Base-by-base conservation (phyloP, 2,888 invertebrate species). In the Drosophila neonasuta region DNA sequence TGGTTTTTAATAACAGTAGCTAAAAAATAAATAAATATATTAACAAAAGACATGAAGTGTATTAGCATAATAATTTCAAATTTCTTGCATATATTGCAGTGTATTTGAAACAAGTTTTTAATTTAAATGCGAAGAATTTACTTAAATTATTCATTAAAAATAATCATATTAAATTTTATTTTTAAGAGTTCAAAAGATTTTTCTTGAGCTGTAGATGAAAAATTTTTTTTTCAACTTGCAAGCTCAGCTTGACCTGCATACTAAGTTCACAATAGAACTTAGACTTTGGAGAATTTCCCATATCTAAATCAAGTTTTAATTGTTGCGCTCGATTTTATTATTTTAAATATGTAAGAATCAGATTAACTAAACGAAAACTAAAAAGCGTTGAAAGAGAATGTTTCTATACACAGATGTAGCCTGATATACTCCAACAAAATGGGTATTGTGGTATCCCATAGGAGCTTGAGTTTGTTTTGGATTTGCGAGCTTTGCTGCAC, bases 391-490 rank as follows among this genome's bases (percentile, higher is more conserved):
- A 11, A 24, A 4, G 20, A 17, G n/a, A 29, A 1, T 39, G 0
- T 46, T 54, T 49, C n/a, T 24, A 52, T 39, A 17, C 11, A 11
- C 39, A 62, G 50, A 72, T 62, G 39, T 57, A 45, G 32, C 30
- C 41, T 15, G n/a, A 24, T 45, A 50, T 36, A 44, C 11, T 24
- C 11, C 39, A 39, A 45, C 59, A 67, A 62, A 52, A 74, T 74
- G 73, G 51, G 56, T 30, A 48, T 49, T 34, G 66, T 42, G 32
- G 13, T 30, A 29, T 60, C 50, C 46, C 48, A 60, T 17, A 63
- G 45, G 57, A 75, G 54, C 36, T 63, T 75, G 5, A 58, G 49
- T 60, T 71, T 74, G 41, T 68, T 74, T 74, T 74, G 68, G 67
- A 60, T 75, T 7, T 74, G 59, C 48, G 59, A 63, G 17, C 32